Evolutionary conservation across 2,113 vertebrate genomes (phyloP).

Genomic region (Heliornis fulica): DNA sequence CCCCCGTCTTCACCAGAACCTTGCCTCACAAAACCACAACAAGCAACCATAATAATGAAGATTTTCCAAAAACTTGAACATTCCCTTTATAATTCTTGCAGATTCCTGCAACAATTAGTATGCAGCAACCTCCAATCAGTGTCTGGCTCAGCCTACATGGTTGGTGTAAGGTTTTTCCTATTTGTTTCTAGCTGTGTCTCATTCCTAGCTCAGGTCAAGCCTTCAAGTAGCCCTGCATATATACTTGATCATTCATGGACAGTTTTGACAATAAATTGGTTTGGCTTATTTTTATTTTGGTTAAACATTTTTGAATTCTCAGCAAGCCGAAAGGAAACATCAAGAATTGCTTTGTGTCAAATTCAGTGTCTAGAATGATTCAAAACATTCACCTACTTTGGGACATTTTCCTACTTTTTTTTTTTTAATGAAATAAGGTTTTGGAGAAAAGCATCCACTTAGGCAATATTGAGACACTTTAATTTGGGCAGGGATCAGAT

Average conservation of each 20-base stretch:
- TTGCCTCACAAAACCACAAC: too few species aligned
- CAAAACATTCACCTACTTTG: not conserved
- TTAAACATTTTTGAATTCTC: not conserved
- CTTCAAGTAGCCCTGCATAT: not conserved
- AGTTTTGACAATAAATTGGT: not conserved
- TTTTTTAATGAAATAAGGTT: not conserved
- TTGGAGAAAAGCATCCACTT: constrained; percentile 28
- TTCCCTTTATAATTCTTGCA: not conserved
- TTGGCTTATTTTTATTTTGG: not conserved
- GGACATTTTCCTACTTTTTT: not conserved
- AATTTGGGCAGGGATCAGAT: constrained; percentile 44
- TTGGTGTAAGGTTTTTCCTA: not conserved
- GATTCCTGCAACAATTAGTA: not conserved
- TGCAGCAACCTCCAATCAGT: not conserved
- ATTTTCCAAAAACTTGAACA: not conserved
- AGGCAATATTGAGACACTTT: constrained; percentile 44
- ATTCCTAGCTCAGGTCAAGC: not conserved
- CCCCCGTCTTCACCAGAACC: too few species aligned
- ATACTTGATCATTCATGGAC: not conserved
- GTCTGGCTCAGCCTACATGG: not conserved
- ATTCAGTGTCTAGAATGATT: not conserved
- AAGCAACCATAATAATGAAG: not conserved
- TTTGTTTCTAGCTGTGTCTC: not conserved
- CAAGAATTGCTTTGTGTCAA: not conserved
- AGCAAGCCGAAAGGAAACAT: not conserved